A percentile compares a stretch with the other conserved stretches of the same genome.
These are phyloP conservation scores for Cryptotermes secundus DNA, from an alignment of 1,140 invertebrate genomes.

Conservation along the genomic window DNA sequence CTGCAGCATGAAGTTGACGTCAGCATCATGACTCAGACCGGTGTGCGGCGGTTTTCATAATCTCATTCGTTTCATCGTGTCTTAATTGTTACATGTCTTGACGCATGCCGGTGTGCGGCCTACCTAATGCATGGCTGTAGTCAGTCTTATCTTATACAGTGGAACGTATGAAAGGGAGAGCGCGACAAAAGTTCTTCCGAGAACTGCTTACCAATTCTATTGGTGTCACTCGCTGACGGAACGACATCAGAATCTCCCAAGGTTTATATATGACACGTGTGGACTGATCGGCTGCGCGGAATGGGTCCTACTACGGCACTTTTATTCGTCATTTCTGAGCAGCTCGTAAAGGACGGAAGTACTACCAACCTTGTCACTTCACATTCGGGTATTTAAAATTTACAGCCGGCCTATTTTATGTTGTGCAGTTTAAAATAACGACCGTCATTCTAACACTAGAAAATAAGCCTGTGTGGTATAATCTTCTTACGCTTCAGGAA, in stretches of 20 bases:
- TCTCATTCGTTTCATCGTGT: no score
- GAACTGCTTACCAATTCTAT: background rate
- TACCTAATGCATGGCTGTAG: no score
- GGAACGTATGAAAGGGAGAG: no score
- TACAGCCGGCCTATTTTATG: background rate
- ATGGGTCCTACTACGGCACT: background rate
- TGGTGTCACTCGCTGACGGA: background rate
- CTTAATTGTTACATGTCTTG: no score
- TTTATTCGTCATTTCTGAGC: slow-evolving; percentile 8
- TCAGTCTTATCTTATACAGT: no score
- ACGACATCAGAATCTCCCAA: background rate
- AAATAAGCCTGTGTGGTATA: background rate
- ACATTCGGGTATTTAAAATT: background rate
- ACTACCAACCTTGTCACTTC: slow-evolving; percentile 11
- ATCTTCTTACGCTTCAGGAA: background rate
- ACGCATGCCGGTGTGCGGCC: no score
- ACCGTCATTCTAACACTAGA: background rate
- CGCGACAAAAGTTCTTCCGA: no score
- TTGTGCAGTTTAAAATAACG: background rate
- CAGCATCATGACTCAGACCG: no score
- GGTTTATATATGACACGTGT: background rate
- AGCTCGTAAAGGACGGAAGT: background rate
- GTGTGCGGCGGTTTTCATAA: no score
- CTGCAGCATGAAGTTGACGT: no score
- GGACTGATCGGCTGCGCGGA: background rate